Base-by-base conservation (phyloP, 2,797 vertebrate genomes). In the Alcedo atthis region DNA sequence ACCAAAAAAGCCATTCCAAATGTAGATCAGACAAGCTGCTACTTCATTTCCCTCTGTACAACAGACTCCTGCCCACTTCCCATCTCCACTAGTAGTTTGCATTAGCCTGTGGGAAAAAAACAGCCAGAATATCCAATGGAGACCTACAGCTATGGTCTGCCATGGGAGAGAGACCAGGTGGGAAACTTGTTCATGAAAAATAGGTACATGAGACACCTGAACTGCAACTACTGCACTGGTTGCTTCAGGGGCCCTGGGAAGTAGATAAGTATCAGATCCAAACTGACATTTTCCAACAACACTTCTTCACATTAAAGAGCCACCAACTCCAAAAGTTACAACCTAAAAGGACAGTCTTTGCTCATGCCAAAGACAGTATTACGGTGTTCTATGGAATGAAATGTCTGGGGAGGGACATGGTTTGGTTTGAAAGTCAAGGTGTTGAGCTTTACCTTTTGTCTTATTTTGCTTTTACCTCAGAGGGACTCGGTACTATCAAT, bases 81-180 rank as follows among this genome's bases (percentile, higher is more conserved):
- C 92, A 87, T 78, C 58, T 49, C 42, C 73, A 20, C 30, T 1
- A 15, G 54, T 85, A 24, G 21, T 95, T 96, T 96, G 87, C 94
- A 95, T 96, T 7, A 82, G 5, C 79, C 91, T 95, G 92, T 93
- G 89, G 92, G 95, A 95, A 96, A 95, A 95, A 96, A 93, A 80
- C 2, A 59, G 45, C n/a, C 93, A 20, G 76, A 92, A 95, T 92
- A 90, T 49, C 89, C 92, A 83, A 68, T 16, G 4, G 89, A 69
- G 79, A 91, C 92, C 91, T 95, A 62, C 84, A 94, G 93, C 84
- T 80, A 63, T 2, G 6, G 70, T 46, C 86, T 93, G 62, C 79
- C 87, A 93, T 59, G 84, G 85, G 84, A 95, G 89, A 90, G 24
- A 79, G 64, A 28, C 57, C 89, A 55, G 90, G 92, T 92, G 95